Conservation (phyloP, 2,797 vertebrate genomes). For the Enteromius paludinosus region DNA sequence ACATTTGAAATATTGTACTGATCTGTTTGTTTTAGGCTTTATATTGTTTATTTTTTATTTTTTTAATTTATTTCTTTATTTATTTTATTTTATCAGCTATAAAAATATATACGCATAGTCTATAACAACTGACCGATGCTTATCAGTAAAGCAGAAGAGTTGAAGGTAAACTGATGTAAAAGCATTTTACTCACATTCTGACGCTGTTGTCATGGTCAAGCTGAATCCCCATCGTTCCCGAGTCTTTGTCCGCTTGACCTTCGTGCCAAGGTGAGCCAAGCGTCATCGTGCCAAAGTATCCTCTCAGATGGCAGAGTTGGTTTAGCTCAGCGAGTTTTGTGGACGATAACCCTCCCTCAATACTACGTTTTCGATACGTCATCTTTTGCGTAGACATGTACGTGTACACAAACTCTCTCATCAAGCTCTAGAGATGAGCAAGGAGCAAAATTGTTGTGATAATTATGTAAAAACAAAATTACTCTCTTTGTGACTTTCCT, state of each 20-base stretch:
- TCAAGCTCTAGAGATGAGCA: conserved; percentile 22
- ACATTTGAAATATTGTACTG: background rate
- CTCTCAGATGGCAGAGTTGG: conserved; percentile 55
- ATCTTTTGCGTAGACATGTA: conserved; percentile 71
- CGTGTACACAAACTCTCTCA: conserved; percentile 62
- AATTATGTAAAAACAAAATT: background rate
- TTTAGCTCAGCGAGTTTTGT: conserved; percentile 74
- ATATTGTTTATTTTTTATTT: too few relatives aligned
- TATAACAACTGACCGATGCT: background rate
- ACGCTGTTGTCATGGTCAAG: background rate
- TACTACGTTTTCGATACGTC: conserved; percentile 77
- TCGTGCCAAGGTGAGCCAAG: conserved; percentile 30
- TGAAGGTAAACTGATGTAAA: background rate
- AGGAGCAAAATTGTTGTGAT: background rate
- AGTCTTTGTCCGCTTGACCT: conserved; percentile 25
- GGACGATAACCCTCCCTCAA: conserved; percentile 81
- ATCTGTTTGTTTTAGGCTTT: background rate
- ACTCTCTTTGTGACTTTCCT: background rate
- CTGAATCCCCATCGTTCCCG: conserved; percentile 28
- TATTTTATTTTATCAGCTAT: background rate
- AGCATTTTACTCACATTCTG: conserved; percentile 52
- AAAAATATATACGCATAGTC: background rate
- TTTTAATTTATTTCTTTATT: background rate
- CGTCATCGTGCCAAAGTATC: conserved; percentile 55
- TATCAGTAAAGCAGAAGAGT: background rate